phyloP scores from a whole-genome alignment of 2,888 invertebrate genomes.

The Amblyjoppa fuscipennis region DNA sequence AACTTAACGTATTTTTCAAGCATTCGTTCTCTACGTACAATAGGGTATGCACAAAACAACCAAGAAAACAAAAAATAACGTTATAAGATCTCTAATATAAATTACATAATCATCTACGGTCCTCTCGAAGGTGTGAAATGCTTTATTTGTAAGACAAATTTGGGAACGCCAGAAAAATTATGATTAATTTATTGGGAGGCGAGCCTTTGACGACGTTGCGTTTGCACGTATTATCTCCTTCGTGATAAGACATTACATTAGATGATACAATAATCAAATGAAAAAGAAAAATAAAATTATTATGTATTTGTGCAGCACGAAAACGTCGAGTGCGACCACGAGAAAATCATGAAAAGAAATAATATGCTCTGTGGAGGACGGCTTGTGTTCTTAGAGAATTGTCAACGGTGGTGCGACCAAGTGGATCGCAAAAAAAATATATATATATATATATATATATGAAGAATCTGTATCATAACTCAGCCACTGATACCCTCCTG shows the following conservation, averaged over 20 bases:
- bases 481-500: constrained; percentile 47
- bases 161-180: constrained; percentile 42
- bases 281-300: constrained; percentile 65
- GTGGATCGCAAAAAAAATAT: neutral
- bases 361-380: constrained; percentile 40
- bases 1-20: constrained; percentile 35
- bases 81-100: constrained; percentile 35
- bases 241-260: constrained; percentile 60
- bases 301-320: constrained; percentile 74
- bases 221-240: constrained; percentile 61
- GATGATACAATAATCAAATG: constrained; percentile 56
- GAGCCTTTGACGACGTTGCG: constrained; percentile 60
- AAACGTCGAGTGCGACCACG: constrained; percentile 64
- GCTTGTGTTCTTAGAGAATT: constrained; percentile 53
- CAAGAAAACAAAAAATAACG: constrained; percentile 13
- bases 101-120: constrained; percentile 13
- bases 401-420: constrained; percentile 29
- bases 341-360: constrained; percentile 70
- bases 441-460: neutral
- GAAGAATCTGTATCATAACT: constrained; percentile 59
- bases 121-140: constrained; percentile 14
- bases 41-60: constrained; percentile 31
- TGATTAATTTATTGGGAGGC: constrained; percentile 45
- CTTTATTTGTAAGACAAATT: constrained; percentile 15
- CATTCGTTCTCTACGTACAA: constrained; percentile 43